Evolutionary conservation across 2,797 vertebrate genomes (phyloP).

Genomic region (Danionella dracula): DNA sequence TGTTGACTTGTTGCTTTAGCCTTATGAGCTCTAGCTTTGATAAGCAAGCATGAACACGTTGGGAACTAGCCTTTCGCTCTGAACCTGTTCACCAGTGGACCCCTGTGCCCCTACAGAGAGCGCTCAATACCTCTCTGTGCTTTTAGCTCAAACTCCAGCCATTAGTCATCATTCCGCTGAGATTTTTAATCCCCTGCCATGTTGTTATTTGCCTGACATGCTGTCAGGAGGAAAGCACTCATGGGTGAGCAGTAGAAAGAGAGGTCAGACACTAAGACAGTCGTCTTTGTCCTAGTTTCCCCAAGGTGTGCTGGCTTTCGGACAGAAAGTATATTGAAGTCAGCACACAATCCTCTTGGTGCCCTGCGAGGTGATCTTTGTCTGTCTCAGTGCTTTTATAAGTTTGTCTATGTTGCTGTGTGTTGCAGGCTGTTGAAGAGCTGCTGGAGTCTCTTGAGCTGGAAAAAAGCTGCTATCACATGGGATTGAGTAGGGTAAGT

Average conservation of each 20-base stretch:
- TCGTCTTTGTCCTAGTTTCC: slow-evolving; percentile 16
- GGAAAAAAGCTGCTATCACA: slow-evolving; percentile 91
- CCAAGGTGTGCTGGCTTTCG: background rate
- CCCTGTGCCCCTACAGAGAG: slow-evolving; percentile 24
- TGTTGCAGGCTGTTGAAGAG: slow-evolving; percentile 85
- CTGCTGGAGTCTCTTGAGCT: slow-evolving; percentile 89
- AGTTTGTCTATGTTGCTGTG: slow-evolving; percentile 21
- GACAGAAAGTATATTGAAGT: background rate
- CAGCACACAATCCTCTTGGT: slow-evolving; percentile 22
- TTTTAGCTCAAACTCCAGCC: slow-evolving; percentile 9
- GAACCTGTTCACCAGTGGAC: slow-evolving; percentile 25
- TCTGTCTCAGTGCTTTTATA: slow-evolving; percentile 2
- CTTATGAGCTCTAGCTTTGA: background rate
- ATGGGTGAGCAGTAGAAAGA: slow-evolving; percentile 6
- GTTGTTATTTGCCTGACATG: slow-evolving; percentile 22
- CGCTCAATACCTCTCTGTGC: background rate
- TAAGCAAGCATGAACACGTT: background rate
- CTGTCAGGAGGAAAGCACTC: slow-evolving; percentile 8
- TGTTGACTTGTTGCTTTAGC: background rate
- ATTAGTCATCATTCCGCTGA: slow-evolving; percentile 3
- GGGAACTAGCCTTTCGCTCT: slow-evolving; percentile 23
- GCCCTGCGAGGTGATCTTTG: background rate
- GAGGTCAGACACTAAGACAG: slow-evolving; percentile 14
- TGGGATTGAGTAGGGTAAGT: slow-evolving; percentile 90
- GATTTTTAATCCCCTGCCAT: slow-evolving; percentile 9